Evolutionary conservation across 2,113 vertebrate genomes (phyloP).

Genomic region (Hypomesus transpacificus): DNA sequence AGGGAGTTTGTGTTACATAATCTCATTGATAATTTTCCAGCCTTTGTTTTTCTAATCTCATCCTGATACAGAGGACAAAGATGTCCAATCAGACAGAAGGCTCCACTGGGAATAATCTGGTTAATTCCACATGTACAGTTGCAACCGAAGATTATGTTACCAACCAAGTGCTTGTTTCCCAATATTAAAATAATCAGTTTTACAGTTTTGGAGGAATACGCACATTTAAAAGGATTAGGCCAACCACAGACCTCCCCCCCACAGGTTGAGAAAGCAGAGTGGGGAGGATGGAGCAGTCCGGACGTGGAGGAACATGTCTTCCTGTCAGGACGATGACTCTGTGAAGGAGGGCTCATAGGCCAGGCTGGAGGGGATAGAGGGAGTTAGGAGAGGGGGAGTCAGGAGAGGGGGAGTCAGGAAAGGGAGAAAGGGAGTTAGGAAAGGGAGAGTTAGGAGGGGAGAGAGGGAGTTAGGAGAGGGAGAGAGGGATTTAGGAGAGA

Average conservation of each 20-base stretch:
- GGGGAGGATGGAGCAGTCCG: neutral
- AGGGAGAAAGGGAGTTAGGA: neutral
- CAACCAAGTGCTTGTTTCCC: constrained; percentile 21
- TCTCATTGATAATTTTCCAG: constrained; percentile 8
- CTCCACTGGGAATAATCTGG: constrained; percentile 31
- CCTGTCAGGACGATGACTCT: neutral
- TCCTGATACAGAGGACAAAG: constrained; percentile 2
- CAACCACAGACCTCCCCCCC: constrained; percentile 10
- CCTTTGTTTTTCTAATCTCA: constrained; percentile 12
- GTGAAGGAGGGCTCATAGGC: too few relatives aligned
- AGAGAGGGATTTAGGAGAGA: neutral
- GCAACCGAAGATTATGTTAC: constrained; percentile 29
- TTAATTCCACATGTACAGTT: constrained; percentile 33
- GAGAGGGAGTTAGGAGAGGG: neutral
- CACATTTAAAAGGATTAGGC: constrained; percentile 39
- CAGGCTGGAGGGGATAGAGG: too few relatives aligned
- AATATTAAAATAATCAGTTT: constrained; percentile 27
- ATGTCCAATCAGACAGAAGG: neutral
- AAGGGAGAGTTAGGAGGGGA: neutral
- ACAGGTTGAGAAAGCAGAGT: neutral
- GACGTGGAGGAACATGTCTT: neutral
- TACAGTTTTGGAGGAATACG: constrained; percentile 19
- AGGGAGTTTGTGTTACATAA: neutral
- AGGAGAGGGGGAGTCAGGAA: neutral
- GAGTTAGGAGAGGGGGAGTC: neutral